Conservation (phyloP, 2,113 vertebrate species). For the Dicaeum eximium region DNA sequence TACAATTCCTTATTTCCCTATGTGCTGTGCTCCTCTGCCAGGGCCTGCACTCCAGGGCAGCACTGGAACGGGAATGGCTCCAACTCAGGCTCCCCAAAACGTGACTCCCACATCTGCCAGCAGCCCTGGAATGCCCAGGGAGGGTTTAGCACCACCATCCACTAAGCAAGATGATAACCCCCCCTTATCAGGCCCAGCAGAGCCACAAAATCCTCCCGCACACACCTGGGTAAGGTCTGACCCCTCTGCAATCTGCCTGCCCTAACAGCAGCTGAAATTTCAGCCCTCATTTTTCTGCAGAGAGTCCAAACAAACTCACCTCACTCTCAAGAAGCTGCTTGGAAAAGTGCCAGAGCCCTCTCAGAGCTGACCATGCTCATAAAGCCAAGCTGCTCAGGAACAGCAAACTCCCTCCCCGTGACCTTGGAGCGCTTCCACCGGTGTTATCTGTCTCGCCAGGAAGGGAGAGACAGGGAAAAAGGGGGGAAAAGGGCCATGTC, state of each 20-base stretch:
- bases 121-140: neutral
- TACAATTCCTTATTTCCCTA: neutral
- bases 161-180: neutral
- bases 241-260: neutral
- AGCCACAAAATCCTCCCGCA: neutral
- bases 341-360: neutral
- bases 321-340: neutral
- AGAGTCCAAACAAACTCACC: neutral
- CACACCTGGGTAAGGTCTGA: neutral
- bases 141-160: neutral
- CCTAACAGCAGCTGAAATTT: rapidly evolving
- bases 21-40: neutral
- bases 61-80: neutral
- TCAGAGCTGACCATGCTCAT: neutral
- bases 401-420: neutral
- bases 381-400: neutral
- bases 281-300: neutral
- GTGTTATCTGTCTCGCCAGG: neutral
- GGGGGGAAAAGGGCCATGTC: neutral
- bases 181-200: neutral
- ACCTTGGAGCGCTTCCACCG: neutral
- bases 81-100: rapidly evolving
- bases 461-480: neutral
- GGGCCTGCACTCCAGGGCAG: neutral
- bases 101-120: neutral